Evolutionary conservation across 2,113 vertebrate species (phyloP).

Genomic region (Phrynosoma platyrhinos): DNA sequence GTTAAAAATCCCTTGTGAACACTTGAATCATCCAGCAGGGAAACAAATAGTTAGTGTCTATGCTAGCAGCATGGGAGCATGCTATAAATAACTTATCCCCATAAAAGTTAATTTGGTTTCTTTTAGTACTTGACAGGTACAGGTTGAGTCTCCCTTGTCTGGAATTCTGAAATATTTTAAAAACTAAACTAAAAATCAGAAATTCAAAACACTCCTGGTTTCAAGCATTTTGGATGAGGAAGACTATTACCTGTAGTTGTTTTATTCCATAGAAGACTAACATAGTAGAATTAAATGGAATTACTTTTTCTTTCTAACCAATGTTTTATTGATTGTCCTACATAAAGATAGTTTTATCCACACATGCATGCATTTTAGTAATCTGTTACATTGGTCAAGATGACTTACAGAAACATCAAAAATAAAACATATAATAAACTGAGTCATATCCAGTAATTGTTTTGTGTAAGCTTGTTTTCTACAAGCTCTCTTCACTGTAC

Average conservation of each 20-base stretch:
- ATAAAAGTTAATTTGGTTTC: no score
- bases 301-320: neutral
- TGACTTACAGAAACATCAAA: neutral
- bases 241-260: constrained; percentile 33
- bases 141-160: no score
- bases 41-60: no score
- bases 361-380: neutral
- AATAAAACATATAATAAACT: neutral
- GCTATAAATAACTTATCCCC: no score
- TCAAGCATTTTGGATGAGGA: no score
- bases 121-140: neutral
- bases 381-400: neutral
- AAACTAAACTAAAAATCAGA: no score
- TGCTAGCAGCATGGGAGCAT: no score
- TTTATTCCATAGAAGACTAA: neutral
- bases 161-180: no score
- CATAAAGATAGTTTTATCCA: neutral
- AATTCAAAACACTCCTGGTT: no score
- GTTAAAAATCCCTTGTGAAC: no score
- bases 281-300: no score
- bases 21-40: no score
- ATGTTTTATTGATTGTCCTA: neutral
- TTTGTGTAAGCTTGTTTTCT: neutral
- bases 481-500: neutral
- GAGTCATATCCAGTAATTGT: neutral